phyloP scores from a whole-genome alignment of 2,113 vertebrate species.

The Acanthisitta chloris region DNA sequence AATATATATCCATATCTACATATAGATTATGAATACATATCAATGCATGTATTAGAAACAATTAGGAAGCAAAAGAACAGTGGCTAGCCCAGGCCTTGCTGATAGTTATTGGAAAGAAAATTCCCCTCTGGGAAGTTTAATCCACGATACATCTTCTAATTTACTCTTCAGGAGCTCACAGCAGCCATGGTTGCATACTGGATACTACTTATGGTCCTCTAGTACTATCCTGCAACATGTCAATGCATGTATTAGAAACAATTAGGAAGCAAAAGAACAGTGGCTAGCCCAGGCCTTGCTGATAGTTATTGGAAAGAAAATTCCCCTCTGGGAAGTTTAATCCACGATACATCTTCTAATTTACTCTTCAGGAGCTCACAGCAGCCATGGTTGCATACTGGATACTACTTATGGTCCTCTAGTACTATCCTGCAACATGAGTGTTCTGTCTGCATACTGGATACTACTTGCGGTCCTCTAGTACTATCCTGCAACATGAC shows the following conservation, averaged over 20 bases:
- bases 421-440: neutral
- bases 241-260: neutral
- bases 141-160: neutral
- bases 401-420: neutral
- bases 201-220: no score
- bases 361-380: neutral
- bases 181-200: neutral
- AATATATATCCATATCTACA: neutral
- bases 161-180: neutral
- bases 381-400: neutral
- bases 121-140: neutral
- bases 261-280: neutral
- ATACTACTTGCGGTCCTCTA: neutral
- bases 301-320: neutral
- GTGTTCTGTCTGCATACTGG: no score
- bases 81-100: neutral
- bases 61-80: neutral
- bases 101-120: neutral
- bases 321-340: neutral
- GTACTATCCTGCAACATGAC: neutral
- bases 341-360: neutral
- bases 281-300: neutral
- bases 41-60: neutral
- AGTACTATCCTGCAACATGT: no score
- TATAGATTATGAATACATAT: neutral